Evolutionary conservation across 2,113 vertebrate species (phyloP).

Genomic region (Litocranius walleri): DNA sequence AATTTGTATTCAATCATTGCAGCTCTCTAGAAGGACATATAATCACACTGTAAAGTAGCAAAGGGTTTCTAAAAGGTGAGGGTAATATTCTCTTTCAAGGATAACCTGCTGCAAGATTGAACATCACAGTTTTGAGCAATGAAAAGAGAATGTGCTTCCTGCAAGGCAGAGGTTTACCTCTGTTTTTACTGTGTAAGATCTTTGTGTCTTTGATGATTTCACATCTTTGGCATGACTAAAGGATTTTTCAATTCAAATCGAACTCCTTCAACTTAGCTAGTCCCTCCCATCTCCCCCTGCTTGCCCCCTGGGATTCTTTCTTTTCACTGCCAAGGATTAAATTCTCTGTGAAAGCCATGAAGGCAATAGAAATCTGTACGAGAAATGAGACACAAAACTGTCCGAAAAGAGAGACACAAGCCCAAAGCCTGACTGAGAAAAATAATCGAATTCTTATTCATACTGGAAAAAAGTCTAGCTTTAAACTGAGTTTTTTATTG

Average conservation of each 20-base stretch:
- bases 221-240: constrained; percentile 37
- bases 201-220: constrained; percentile 51
- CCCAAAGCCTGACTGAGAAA: constrained; percentile 44
- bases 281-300: not conserved
- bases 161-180: constrained; percentile 4
- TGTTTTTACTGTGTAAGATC: constrained; percentile 14
- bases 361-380: constrained; percentile 41
- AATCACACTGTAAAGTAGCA: not conserved
- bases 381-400: constrained; percentile 56
- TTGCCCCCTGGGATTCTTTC: constrained; percentile 45
- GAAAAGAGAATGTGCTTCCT: not conserved
- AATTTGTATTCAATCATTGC: constrained; percentile 22
- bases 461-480: constrained; percentile 21
- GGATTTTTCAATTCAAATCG: constrained; percentile 53
- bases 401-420: constrained; percentile 38
- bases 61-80: constrained; percentile 1
- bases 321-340: constrained; percentile 49
- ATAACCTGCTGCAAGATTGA: not conserved
- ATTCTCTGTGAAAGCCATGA: constrained; percentile 58
- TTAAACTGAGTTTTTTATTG: constrained; percentile 30
- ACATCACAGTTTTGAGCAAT: not conserved
- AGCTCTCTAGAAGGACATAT: constrained; percentile 22
- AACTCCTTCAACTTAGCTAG: constrained; percentile 24
- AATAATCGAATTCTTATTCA: constrained; percentile 51
- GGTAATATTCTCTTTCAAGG: constrained; percentile 23